Base-by-base conservation (phyloP, 2,113 vertebrate species). In the Eulemur macaco region DNA sequence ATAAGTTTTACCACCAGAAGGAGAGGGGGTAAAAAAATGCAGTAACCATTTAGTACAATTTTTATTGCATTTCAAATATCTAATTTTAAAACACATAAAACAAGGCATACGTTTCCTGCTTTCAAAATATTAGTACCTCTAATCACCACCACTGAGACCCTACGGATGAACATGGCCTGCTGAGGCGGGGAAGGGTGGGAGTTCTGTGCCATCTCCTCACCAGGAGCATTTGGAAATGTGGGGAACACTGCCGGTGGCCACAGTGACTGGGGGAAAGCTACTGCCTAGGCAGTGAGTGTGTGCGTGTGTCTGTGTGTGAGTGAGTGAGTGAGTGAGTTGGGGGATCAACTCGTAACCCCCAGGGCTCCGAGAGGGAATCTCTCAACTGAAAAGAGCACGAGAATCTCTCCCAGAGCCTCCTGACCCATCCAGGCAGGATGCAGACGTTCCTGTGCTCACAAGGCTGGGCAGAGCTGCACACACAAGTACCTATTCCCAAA, bases 1-100 rank as follows among this genome's bases (percentile, higher is more conserved):
- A 14, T 56, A 50, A 90, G 90, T 86, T 87, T 93, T 63, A 96
- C 23, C 47, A 91, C 5, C 18, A 76, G 83, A 42, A 94, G 68
- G 69, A 92, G 21, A 47, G 10, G 31, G 14, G 20, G 9, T 18
- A 54, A 25, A 34, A 82, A 90, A 96, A 0, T 4, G 34, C 69
- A 95, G 64, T n/a, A 73, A 69, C 73, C 45, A 5, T 10, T 92
- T 56, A 42, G 76, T 6, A 58, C 3, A 5, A n/a, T 63, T 39
- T 50, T n/a, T 17, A 14, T 0, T 69, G 78, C 29, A 96, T 93
- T 82, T 74, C 58, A 86, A 96, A 90, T n/a, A 66, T 4, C 5
- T 15, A 68, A 1, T 50, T 87, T 58, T 73, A 71, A 94, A 39
- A 82, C 45, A 66, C 3, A 31, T 37, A 71, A 23, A 69, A 63